Conservation (phyloP, 2,888 invertebrate genomes). For the Tachina grossa region DNA sequence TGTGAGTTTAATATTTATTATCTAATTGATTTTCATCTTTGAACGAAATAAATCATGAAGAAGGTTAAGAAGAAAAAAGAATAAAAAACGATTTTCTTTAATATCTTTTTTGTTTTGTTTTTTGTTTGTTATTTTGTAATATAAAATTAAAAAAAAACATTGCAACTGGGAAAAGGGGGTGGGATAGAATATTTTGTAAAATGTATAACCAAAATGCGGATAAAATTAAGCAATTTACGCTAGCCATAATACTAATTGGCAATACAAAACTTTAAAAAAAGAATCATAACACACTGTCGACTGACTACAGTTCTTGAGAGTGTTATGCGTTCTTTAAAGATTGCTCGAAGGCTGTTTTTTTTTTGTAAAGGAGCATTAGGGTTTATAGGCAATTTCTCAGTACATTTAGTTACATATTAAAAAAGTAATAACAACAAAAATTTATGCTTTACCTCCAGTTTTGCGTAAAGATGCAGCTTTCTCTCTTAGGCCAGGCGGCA, state of each 20-base stretch:
- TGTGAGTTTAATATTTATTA: constrained; percentile 58
- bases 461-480: constrained; percentile 82
- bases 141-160: constrained; percentile 30
- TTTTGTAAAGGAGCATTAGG: constrained; percentile 45
- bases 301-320: constrained; percentile 29
- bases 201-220: constrained; percentile 33
- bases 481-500: constrained; percentile 84
- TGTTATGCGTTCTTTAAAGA: constrained; percentile 56
- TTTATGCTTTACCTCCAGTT: constrained; percentile 83
- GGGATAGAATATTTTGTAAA: constrained; percentile 44
- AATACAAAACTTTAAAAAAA: constrained; percentile 55
- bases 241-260: constrained; percentile 48
- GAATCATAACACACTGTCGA: constrained; percentile 58
- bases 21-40: constrained; percentile 68
- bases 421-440: constrained; percentile 63
- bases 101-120: constrained; percentile 39
- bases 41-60: constrained; percentile 60
- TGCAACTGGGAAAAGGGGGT: constrained; percentile 16
- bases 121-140: constrained; percentile 45
- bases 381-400: constrained; percentile 58
- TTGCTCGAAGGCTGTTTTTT: constrained; percentile 31
- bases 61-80: constrained; percentile 69
- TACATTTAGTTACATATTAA: constrained; percentile 62
- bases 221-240: constrained; percentile 39
- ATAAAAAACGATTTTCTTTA: constrained; percentile 59